phyloP scores from a whole-genome alignment of 2,797 vertebrate genomes.

The Chiloscyllium punctatum region DNA sequence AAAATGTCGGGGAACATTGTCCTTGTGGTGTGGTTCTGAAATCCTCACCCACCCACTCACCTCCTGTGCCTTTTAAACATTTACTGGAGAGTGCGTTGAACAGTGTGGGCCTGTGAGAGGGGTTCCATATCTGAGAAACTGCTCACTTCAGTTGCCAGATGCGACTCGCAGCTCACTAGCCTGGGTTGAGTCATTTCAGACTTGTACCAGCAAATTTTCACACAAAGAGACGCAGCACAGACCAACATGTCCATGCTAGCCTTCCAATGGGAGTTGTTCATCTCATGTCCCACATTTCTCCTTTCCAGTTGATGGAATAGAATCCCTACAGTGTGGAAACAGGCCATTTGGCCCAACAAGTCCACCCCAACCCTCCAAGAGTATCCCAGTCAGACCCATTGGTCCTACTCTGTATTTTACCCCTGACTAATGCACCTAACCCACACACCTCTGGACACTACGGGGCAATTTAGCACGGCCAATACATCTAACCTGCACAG shows the following conservation, averaged over 20 bases:
- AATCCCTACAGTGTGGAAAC: too few relatives aligned
- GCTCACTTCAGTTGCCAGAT: background rate
- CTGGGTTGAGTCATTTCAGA: background rate
- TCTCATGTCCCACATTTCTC: background rate
- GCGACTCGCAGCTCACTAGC: too few relatives aligned
- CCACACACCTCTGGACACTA: too few relatives aligned
- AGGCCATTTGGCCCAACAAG: too few relatives aligned
- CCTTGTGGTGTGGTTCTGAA: background rate
- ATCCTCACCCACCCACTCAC: too few relatives aligned
- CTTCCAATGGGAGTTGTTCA: background rate
- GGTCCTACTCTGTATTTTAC: too few relatives aligned
- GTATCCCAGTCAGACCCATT: too few relatives aligned
- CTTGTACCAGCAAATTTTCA: background rate
- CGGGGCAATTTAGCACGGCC: too few relatives aligned
- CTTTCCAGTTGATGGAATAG: background rate
- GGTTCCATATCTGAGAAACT: background rate
- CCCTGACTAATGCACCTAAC: too few relatives aligned
- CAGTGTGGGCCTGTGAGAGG: background rate
- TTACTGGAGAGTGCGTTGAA: background rate
- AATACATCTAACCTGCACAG: too few relatives aligned
- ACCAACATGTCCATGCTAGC: background rate
- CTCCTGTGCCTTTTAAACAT: background rate
- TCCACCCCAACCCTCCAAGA: too few relatives aligned
- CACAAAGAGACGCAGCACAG: background rate
- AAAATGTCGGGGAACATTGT: slow-evolving; percentile 12